Percentiles rank a stretch among this genome's conserved stretches.
Evolutionary conservation across 2,888 invertebrate genomes (phyloP).

Genomic region (Ormia ochracea): DNA sequence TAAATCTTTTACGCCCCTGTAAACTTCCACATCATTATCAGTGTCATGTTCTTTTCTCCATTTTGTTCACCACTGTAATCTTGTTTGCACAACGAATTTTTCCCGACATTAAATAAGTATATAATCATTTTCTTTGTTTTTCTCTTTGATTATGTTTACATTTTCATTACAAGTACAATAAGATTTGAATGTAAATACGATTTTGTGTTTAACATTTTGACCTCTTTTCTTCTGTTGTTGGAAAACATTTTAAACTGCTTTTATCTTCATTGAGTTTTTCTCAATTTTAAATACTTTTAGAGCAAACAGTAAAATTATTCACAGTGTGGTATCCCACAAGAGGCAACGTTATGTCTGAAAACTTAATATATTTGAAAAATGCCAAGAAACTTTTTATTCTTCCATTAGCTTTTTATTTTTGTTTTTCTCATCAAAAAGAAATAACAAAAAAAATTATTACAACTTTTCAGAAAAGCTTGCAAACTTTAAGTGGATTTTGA

Average conservation of each 20-base stretch:
- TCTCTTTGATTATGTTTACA: background rate
- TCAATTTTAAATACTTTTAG: background rate
- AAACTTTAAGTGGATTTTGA: no score
- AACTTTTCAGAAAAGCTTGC: no score
- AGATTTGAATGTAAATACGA: background rate
- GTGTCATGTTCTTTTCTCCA: no score
- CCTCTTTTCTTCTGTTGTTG: slow-evolving; percentile 38
- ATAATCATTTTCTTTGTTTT: background rate
- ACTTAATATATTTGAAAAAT: no score
- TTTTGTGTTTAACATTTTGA: slow-evolving; percentile 47
- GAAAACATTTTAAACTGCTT: background rate
- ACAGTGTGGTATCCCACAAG: no score
- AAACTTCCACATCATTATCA: no score
- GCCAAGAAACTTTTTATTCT: no score
- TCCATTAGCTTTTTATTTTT: no score
- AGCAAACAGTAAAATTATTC: background rate
- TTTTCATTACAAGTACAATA: background rate
- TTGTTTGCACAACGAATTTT: background rate
- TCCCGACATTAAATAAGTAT: background rate
- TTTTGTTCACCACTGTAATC: background rate
- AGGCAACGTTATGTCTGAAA: no score
- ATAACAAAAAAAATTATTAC: no score
- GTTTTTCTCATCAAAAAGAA: no score
- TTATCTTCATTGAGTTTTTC: background rate
- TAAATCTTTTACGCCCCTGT: no score